Evolutionary conservation across 2,888 invertebrate genomes (phyloP), one percentile per base, ranked within the genome.

Genomic region (Kryphioiulus occultus): DNA sequence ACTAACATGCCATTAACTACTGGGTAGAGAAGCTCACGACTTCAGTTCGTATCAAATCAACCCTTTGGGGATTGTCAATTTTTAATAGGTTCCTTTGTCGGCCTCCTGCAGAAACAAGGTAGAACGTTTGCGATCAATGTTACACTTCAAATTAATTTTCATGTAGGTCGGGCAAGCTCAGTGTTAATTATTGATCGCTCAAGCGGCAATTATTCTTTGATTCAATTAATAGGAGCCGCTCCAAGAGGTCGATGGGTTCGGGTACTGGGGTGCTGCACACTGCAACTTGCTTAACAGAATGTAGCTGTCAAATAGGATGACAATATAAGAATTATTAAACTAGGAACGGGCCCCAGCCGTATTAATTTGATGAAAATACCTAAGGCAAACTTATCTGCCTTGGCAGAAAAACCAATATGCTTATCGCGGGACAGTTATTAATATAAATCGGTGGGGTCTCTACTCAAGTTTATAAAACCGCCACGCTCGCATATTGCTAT

Each of bases 11-110:
- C 68, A 68, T 68, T 68, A 68, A 68, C 68, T 26, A 9, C n/a
- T 10, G 7, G n/a, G 12, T 9, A 12, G 26, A 68, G 9, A 26
- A 26, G n/a, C 10, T 3, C 39, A 39, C 39, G 39, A 9, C 39
- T 39, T 39, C 3, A 39, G 9, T 39, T 39, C 9, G 26, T 26
- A 68, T 1, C 12, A 68, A 26, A 4, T 68, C n/a, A n/a, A n/a
- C n/a, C n/a, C 68, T 68, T 68, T 12, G 26, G 68, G 68, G 68
- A 68, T 26, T 15, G 68, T 26, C 68, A 26, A 68, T 12, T 26
- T 68, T 68, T 26, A 68, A 68, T 68, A 26, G 68, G 68, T 22
- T 68, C 68, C 68, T 68, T 68, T 68, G 68, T 68, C 68, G 68
- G 68, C 26, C 26, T 68, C 12, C 68, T 10, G 26, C 68, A 26